A percentile compares a stretch with the other conserved stretches of the same genome.
Evolutionary conservation across 2,888 invertebrate species (phyloP).

Genomic region (Paralinhomoeus sp.): DNA sequence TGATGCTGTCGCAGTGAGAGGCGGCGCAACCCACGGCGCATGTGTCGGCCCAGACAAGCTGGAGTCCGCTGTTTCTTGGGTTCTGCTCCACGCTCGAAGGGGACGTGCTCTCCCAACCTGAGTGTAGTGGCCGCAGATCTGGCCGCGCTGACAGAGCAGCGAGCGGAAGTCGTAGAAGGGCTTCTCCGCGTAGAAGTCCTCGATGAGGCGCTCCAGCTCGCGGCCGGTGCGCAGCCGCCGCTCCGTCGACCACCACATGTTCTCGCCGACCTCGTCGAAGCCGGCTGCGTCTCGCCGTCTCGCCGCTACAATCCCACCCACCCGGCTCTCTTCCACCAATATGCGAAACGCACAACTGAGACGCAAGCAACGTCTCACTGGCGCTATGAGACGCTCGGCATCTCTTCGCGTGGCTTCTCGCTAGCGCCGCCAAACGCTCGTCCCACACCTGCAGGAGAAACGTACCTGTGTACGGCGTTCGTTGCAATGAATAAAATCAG

Average conservation of each 20-base stretch:
- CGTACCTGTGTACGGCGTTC: no score
- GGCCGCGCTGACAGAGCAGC: constrained; percentile 1
- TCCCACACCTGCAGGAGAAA: constrained; percentile 7
- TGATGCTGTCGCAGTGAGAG: constrained; percentile 5
- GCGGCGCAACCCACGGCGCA: constrained; percentile 9
- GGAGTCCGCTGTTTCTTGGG: background rate
- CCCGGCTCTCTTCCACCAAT: background rate
- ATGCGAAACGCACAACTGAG: background rate
- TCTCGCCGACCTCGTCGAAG: constrained; percentile 6
- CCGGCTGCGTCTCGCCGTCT: background rate
- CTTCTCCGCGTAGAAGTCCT: constrained; percentile 7
- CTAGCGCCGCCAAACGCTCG: constrained; percentile 3
- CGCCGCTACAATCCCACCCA: background rate
- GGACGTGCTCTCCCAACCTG: constrained; percentile 1
- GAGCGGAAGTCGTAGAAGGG: constrained; percentile 3
- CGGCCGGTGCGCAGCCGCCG: constrained; percentile 1
- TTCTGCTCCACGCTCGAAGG: background rate
- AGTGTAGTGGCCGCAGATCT: constrained; percentile 8
- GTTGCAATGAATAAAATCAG: no score
- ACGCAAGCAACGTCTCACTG: background rate
- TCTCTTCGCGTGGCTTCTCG: background rate
- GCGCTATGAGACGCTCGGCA: constrained; percentile 6
- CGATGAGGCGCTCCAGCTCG: background rate
- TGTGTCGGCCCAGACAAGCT: constrained; percentile 7
- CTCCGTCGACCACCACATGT: constrained; percentile 8